Base-by-base conservation (phyloP, 2,888 invertebrate species). In the Flexamia atlantica region DNA sequence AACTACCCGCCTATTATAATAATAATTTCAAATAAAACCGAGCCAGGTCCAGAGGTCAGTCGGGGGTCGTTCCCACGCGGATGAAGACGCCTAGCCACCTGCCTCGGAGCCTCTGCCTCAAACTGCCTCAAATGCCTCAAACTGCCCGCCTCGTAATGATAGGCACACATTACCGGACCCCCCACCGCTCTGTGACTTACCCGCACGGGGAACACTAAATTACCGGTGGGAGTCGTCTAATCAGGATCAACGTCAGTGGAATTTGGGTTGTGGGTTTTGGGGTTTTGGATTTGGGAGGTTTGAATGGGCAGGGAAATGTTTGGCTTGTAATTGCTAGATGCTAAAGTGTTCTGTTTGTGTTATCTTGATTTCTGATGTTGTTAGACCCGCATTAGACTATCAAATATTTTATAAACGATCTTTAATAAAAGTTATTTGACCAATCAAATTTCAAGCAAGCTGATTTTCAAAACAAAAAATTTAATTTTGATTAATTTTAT, bases 1-100 rank as follows among this genome's bases (percentile, higher is more conserved):
- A 79, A 79, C 79, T 79, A 57, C 79, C 79, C 79, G 57, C 79
- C 79, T 79, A 83, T 83, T 83, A 83, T 83, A 74, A 83, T 83
- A 83, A 83, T 83, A 83, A 83, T 83, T 83, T 57, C 82, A 83
- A 83, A 83, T 83, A 83, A 83, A 83, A 83, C 82, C 74, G 72
- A 83, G 82, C 32, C 74, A 72, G 53, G n/a, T n/a, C 30, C n/a
- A n/a, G 82, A 46, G 82, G 82, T 83, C 82, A 83, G 74, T 28
- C 20, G 32, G 53, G 72, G 70, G 28, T 60, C 20, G 32, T 83
- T 83, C 74, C 74, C 82, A 82, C 82, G 82, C 82, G 79, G 79
- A 79, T 79, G 79, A 79, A 79, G 79, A 76, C 46, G 28, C 79
- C n/a, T 30, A 7, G 30, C 57, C 53, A 79, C 57, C 79, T 23